Evolutionary conservation across 2,113 vertebrate genomes (phyloP).

Genomic region (Labrus mixtus): DNA sequence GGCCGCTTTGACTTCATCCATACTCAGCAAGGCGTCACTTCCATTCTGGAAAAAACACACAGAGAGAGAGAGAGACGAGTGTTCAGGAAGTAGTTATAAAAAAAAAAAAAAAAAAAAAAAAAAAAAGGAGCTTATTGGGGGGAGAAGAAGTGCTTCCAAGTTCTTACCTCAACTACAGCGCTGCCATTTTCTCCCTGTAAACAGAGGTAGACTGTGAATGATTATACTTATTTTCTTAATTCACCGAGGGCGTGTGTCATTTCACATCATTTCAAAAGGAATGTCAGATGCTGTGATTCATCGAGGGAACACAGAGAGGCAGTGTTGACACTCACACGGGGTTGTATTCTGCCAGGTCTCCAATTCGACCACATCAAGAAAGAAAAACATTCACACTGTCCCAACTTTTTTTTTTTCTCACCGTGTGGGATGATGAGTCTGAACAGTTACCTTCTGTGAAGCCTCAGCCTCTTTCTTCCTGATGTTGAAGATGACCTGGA

Average conservation of each 20-base stretch:
- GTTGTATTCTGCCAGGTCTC: slow-evolving; percentile 13
- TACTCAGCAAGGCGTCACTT: slow-evolving; percentile 71
- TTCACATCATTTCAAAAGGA: slow-evolving; percentile 52
- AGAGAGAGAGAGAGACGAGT: not conserved
- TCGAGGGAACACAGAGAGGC: slow-evolving; percentile 62
- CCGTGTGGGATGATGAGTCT: not conserved
- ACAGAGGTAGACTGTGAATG: slow-evolving; percentile 52
- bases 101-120: not conserved
- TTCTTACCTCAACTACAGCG: slow-evolving; percentile 75
- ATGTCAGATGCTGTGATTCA: slow-evolving; percentile 56
- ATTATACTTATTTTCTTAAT: slow-evolving; percentile 30
- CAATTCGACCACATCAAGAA: slow-evolving; percentile 16
- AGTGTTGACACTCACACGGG: slow-evolving; percentile 53
- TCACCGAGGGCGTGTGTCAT: slow-evolving; percentile 22
- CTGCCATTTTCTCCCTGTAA: slow-evolving; percentile 78
- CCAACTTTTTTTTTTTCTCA: slow-evolving; percentile 2
- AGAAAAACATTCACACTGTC: slow-evolving; percentile 42
- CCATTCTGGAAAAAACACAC: slow-evolving; percentile 85
- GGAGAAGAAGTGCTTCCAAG: not conserved
- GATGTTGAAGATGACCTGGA: slow-evolving; percentile 94
- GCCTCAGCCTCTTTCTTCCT: slow-evolving; percentile 92
- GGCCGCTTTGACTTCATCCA: slow-evolving; percentile 77
- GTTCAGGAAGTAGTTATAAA: not conserved
- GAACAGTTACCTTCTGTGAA: slow-evolving; percentile 84
- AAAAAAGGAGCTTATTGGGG: not conserved